Evolutionary conservation across 2,113 vertebrate genomes (phyloP).

Genomic region (Haemorhous mexicanus): DNA sequence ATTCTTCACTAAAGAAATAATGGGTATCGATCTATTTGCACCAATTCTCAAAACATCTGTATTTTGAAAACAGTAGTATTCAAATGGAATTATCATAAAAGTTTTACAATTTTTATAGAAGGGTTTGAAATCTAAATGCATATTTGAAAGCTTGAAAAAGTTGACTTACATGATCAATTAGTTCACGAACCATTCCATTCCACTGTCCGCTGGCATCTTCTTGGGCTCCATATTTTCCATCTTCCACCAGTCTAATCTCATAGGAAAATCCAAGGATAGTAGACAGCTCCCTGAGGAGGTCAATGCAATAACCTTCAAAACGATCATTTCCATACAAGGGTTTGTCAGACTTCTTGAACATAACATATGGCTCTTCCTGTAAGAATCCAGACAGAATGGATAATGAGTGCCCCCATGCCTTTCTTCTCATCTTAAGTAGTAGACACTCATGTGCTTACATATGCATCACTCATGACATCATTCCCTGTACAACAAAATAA

Average conservation of each 20-base stretch:
- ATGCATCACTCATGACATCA: neutral
- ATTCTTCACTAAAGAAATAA: neutral
- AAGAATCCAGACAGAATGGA: neutral
- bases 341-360: conserved; percentile 98
- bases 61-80: neutral
- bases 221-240: conserved; percentile 94
- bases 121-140: neutral
- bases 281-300: conserved; percentile 92
- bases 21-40: neutral
- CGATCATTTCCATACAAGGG: conserved; percentile 96
- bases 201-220: conserved; percentile 94
- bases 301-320: conserved; percentile 97
- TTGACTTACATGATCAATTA: conserved; percentile 95
- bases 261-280: conserved; percentile 94
- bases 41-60: neutral
- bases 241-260: conserved; percentile 92
- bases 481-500: neutral
- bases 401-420: neutral
- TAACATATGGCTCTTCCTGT: conserved; percentile 97
- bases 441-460: neutral
- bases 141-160: neutral
- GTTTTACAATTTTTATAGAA: neutral
- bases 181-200: conserved; percentile 96
- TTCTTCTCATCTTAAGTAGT: neutral
- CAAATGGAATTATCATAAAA: neutral